These are phyloP conservation scores for Euura saliciscinereae DNA, from an alignment of 1,140 invertebrate species.

Conservation along the genomic window DNA sequence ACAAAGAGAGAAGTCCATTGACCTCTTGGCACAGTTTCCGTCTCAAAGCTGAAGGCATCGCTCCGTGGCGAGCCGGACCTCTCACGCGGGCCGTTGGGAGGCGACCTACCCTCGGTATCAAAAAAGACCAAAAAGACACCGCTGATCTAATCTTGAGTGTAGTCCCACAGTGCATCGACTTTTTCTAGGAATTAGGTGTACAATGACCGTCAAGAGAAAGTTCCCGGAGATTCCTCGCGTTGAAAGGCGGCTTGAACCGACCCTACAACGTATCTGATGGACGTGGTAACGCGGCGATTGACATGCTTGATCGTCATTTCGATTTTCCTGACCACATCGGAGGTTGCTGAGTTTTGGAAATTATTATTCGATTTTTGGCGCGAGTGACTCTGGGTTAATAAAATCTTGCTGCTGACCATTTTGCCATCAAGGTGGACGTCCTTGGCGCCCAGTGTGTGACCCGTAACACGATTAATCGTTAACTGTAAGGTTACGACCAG, in stretches of 20 bases:
- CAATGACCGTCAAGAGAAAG: neutral
- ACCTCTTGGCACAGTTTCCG: slow-evolving; percentile 21
- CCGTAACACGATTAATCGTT: neutral
- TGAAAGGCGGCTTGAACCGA: too few species aligned
- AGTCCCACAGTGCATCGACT: neutral
- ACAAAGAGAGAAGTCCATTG: slow-evolving; percentile 15
- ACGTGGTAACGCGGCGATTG: neutral
- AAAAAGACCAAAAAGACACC: neutral
- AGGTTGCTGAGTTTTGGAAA: too few species aligned
- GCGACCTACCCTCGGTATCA: neutral
- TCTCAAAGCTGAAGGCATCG: neutral
- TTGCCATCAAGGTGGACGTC: neutral
- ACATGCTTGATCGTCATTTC: neutral
- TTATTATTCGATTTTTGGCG: too few species aligned
- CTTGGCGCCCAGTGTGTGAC: neutral
- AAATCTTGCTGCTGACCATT: neutral
- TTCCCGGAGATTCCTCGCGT: neutral
- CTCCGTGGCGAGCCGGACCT: neutral
- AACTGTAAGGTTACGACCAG: neutral
- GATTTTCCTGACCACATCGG: neutral
- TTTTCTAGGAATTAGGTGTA: neutral
- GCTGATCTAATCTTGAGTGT: neutral
- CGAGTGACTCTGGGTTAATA: neutral
- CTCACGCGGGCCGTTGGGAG: neutral
- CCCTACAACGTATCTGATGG: too few species aligned